Percentiles rank a stretch among this genome's conserved stretches.
Conservation (phyloP, 2,113 vertebrate genomes). For the Zonotrichia leucophrys region DNA sequence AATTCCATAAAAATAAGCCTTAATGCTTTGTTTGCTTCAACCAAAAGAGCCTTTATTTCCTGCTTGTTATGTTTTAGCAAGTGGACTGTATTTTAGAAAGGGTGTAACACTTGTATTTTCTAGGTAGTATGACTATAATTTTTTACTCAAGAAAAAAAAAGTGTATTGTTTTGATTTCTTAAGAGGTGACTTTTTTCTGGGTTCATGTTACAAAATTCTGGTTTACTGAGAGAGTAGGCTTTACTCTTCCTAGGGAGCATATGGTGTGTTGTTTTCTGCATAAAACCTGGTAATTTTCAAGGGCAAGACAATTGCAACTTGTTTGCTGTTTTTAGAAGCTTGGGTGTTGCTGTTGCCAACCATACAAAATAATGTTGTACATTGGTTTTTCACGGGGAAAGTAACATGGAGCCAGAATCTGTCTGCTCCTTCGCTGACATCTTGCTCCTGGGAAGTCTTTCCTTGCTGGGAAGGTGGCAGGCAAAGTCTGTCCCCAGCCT, state of each 20-base stretch:
- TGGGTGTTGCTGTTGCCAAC: background rate
- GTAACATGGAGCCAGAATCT: background rate
- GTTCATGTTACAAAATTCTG: background rate
- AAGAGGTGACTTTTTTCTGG: background rate
- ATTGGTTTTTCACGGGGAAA: background rate
- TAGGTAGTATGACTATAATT: background rate
- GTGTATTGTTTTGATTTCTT: background rate
- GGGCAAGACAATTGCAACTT: background rate
- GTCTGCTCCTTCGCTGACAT: background rate
- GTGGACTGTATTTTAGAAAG: background rate
- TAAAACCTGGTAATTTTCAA: constrained; percentile 5
- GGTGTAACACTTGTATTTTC: background rate
- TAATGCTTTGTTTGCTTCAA: background rate
- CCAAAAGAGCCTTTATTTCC: background rate
- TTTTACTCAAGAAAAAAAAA: background rate
- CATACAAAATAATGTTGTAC: background rate
- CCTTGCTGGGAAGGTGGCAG: background rate
- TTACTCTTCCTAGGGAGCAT: background rate
- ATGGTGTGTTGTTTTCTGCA: background rate
- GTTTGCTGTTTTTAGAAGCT: constrained; percentile 1
- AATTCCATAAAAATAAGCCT: background rate
- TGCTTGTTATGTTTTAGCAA: background rate
- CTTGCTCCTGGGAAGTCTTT: background rate
- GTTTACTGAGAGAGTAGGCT: background rate
- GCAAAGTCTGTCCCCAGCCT: background rate